Percentiles rank a stretch among this genome's conserved stretches.
Conservation (phyloP, 2,888 invertebrate species). For the Nomada lathburiana region DNA sequence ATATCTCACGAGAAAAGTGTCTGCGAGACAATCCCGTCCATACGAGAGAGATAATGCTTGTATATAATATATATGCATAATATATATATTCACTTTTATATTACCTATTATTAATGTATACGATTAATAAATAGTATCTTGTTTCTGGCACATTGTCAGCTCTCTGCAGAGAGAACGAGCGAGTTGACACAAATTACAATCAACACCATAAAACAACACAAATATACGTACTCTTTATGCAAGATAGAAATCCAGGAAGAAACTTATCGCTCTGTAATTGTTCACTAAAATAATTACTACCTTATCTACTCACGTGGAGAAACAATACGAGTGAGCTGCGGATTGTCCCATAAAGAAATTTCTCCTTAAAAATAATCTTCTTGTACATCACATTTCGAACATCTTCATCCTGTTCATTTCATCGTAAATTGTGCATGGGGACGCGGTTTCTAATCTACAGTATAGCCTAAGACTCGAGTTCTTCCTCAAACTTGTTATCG, state of each 20-base stretch:
- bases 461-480: constrained; percentile 41
- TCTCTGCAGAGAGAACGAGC: constrained; percentile 71
- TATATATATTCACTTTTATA: constrained; percentile 55
- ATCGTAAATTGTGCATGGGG: constrained; percentile 40
- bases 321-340: constrained; percentile 42
- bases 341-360: constrained; percentile 45
- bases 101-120: constrained; percentile 68
- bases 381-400: constrained; percentile 65
- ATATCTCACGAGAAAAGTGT: constrained; percentile 32
- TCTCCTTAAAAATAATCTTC: constrained; percentile 63
- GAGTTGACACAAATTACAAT: constrained; percentile 65
- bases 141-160: constrained; percentile 79
- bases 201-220: constrained; percentile 60
- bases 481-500: constrained; percentile 18
- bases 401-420: not conserved
- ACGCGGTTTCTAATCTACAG: constrained; percentile 33
- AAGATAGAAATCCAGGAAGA: constrained; percentile 48
- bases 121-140: constrained; percentile 77
- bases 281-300: constrained; percentile 48
- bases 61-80: constrained; percentile 59
- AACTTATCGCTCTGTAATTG: constrained; percentile 46
- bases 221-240: constrained; percentile 29
- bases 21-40: constrained; percentile 54
- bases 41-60: constrained; percentile 59
- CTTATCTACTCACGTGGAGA: constrained; percentile 39